Evolutionary conservation across 2,797 vertebrate genomes (phyloP), one percentile per base, ranked within the genome.

Genomic region (Pseudochirops corinnae): DNA sequence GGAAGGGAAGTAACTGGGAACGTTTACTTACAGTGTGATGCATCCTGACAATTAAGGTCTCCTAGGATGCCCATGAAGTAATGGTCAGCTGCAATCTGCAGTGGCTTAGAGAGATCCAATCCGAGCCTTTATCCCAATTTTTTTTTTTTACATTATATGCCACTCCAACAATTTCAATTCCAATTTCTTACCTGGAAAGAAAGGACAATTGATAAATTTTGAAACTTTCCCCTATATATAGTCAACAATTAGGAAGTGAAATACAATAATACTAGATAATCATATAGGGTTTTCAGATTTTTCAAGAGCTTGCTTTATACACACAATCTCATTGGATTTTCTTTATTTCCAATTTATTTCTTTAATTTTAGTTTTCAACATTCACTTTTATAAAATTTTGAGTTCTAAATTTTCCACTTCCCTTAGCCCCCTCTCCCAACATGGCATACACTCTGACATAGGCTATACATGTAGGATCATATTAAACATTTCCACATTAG

Each of bases 51-150:
- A 93, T 74, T 94, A 11, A 52, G 31, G 90, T 74, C 33, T 39
- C n/a, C 55, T 2, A 93, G 26, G 0, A 46, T 82, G 91, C 0
- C 74, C 1, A 62, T 82, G 94, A 62, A 94, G 39, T 90, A 94
- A 90, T 92, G 67, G 21, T 11, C 87, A 33, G 39, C 39, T 94
- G 24, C 90, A 94, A 90, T 95, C 16, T 93, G 39, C 82, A 21
- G 29, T 94, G 92, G 29, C 82, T 96, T 55, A 58, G 11, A 58
- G 57, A 39, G 46, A 24, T 46, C 39, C 74, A 87, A 50, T 2
- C 39, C 21, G 50, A 87, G 39, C 39, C 39, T 46, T 87, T 3
- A 9, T 1, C 39, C 21, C 3, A 26, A 39, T 12, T 87, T 46
- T 46, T 12, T 87, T 50, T 21, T 50, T 46, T 87, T 87, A 87